phyloP scores from a whole-genome alignment of 2,113 vertebrate genomes.

The Phrynosoma blainvillii region DNA sequence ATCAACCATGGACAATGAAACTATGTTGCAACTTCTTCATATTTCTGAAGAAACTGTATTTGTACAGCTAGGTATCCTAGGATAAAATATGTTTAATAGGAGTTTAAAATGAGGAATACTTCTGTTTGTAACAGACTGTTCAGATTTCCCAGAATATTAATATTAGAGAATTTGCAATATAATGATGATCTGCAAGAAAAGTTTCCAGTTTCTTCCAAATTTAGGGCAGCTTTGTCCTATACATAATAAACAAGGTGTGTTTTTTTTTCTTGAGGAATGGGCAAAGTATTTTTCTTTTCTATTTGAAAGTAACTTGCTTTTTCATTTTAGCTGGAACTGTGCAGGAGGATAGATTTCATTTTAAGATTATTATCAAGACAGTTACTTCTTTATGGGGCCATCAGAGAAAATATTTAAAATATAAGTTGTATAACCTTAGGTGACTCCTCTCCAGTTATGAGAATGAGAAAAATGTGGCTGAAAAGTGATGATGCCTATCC shows the following conservation, averaged over 20 bases:
- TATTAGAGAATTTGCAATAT: background rate
- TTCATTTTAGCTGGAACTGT: constrained; percentile 57
- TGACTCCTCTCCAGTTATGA: constrained; percentile 61
- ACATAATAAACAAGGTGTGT: background rate
- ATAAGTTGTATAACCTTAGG: constrained; percentile 62
- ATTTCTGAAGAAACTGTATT: background rate
- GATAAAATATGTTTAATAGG: background rate
- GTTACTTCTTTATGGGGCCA: constrained; percentile 52
- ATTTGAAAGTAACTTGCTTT: constrained; percentile 35
- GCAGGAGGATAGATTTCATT: constrained; percentile 62
- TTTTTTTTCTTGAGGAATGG: too few relatives aligned
- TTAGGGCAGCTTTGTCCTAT: background rate
- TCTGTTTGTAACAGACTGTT: background rate
- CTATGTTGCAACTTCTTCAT: background rate
- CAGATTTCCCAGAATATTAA: background rate
- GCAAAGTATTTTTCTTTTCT: too few relatives aligned
- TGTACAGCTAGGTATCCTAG: too few relatives aligned
- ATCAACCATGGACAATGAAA: background rate
- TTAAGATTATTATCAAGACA: constrained; percentile 61
- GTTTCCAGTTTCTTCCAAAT: background rate
- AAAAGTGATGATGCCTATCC: constrained; percentile 73
- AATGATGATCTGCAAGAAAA: background rate
- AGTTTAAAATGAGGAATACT: background rate
- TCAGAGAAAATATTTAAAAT: constrained; percentile 65
- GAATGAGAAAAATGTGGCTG: constrained; percentile 55